Evolutionary conservation across 1,140 invertebrate species (phyloP), one percentile per base, ranked within the genome.

Genomic region (Drosophila funebris): DNA sequence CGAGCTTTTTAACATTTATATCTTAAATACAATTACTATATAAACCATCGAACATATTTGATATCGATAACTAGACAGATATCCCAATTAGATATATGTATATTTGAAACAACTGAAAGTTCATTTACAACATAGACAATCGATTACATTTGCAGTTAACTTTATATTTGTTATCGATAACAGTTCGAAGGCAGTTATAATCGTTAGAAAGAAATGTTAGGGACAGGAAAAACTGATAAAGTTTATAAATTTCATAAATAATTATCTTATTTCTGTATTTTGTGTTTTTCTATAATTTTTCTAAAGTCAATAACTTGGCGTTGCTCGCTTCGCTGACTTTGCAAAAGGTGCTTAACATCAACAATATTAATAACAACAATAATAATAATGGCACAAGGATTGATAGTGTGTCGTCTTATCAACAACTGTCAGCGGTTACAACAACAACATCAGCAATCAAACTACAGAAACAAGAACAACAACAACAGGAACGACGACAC

Each of bases 261-360:
- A 52, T n/a, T 44, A 11, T 46, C 0, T 18, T 16, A 56, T 3
- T 43, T 31, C 11, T 27, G 9, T n/a, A 58, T 31, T 52, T 53
- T 52, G 43, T 73, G 6, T 24, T 52, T 33, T 27, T 61, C 73
- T 57, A 1, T 50, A 50, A 48, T 67, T 57, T 70, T 41, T 44
- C 69, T 67, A 31, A 68, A 85, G 84, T 80, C 56, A 80, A 90
- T 60, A 73, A 82, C 57, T 69, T 90, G 56, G 74, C 81, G 43
- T 53, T 88, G 22, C 76, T 91, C 33, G 82, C 84, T 46, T 87
- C 90, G 53, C 36, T 87, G 75, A 75, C 79, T 50, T 56, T 91
- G 64, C 87, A 85, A 56, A 90, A 80, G 76, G 76, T 77, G 73
- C 81, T 90, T 50, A 90, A 90, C 63, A 82, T 90, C 27, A 90